Base-by-base conservation (phyloP, 2,797 vertebrate species). In the Halcyon badia region DNA sequence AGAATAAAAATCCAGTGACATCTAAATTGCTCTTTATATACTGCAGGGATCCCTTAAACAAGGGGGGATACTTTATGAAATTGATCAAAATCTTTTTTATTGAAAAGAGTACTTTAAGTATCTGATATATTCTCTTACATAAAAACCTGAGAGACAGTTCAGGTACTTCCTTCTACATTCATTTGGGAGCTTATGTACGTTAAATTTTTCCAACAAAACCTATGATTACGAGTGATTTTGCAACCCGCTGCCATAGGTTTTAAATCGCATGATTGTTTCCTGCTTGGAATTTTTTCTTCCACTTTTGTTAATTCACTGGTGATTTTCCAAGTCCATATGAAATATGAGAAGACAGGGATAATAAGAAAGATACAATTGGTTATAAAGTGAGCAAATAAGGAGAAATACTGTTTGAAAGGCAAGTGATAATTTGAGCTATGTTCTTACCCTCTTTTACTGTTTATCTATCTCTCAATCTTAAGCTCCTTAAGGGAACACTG, bases 311-410 rank as follows among this genome's bases (percentile, higher is more conserved):
- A 88, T 75, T 90, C 61, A 49, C 37, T 44, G 9, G 48, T 64
- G 52, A 70, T 90, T 90, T 93, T 88, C 25, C 7, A 8, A 90
- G 30, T 73, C 68, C 3, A 0, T 48, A 44, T 68, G 68, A 85
- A 89, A 85, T 57, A 77, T 18, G 52, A 87, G 82, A 86, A 90
- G 16, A 62, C 25, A 70, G 35, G 56, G 24, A 86, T 73, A 90
- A 90, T 77, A 86, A 75, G 24, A 80, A 77, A 75, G 79, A 91
- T 64, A 70, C 79, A 85, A 80, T 64, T 87, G 72, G 35, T 90
- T 91, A 90, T 93, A 81, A 90, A 94, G 31, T 80, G 60, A 93
- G 19, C 15, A 91, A 89, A 81, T 93, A 78, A 71, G 54, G 9
- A 68, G 37, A 66, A 91, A 78, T 7, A 71, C n/a, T 66, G 9